Base-by-base conservation (phyloP, 2,113 vertebrate species). In the Ptychochromis oligacanthus region DNA sequence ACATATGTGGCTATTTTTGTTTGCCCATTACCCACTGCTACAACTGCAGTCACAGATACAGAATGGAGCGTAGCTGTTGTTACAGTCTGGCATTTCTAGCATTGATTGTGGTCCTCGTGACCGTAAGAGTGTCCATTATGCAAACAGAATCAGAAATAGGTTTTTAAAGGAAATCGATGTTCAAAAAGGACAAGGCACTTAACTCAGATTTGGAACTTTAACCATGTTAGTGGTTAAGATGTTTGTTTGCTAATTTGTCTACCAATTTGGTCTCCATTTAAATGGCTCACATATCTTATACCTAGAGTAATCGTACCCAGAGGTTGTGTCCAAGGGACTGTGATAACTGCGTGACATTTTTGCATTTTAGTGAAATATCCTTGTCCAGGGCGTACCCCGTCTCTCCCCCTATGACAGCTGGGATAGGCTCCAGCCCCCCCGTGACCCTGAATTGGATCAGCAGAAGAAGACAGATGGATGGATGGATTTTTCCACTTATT, bases 41-140 rank as follows among this genome's bases (percentile, higher is more conserved):
- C 67, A 54, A 34, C 46, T 54, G 26, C 26, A 54, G 46, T 18
- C 46, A 54, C 17, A 55, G 8, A 55, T n/a, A 54, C 18, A 54
- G 67, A 72, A n/a, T 54, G 13, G 17, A 28, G 46, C n/a, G 11
- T 54, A 54, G 67, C 7, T 54, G 18, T 52, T 72, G 26, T 54
- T 31, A n/a, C 26, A 72, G 46, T 20, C 18, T 1, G 67, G 26
- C 67, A 0, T 34, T 31, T 72, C 46, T 60, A 61, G 34, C 57
- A 83, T 77, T 84, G 88, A 90, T 70, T 78, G 54, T 43, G 31
- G 58, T 74, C 75, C 72, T 64, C 17, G n/a, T 72, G 43, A 52
- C 26, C 1, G 6, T 31, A 34, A 75, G 18, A 65, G 7, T 52
- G 15, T 49, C 62, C 49, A 74, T 58, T 81, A 89, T 83, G 49